Base-by-base conservation (phyloP, 2,888 invertebrate species). In the Leptinotarsa peninsularis region DNA sequence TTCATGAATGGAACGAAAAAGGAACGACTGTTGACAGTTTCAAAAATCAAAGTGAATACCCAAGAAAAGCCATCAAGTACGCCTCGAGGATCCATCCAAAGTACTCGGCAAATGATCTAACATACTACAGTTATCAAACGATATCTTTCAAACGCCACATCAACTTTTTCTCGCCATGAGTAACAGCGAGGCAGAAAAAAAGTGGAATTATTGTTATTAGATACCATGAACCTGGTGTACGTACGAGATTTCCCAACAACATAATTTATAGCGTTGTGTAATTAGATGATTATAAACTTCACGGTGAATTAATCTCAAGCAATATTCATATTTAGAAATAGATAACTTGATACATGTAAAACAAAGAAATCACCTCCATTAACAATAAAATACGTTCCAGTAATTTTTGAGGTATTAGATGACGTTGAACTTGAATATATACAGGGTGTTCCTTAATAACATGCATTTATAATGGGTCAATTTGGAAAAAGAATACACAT, bases 151-250 rank as follows among this genome's bases (percentile, higher is more conserved):
- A 33, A 7, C 4, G 33, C 56, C 69, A 54, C 18, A 17, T 33
- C 14, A n/a, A 27, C 56, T n/a, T 54, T 69, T 54, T 21, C 33
- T 10, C 52, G 52, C n/a, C 5, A 52, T 33, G 52, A 21, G 10
- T 21, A 27, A 68, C 17, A 7, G n/a, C n/a, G 14, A 23, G 52
- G 67, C 7, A 66, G 33, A 33, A 33, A 21, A 66, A 17, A n/a
- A 49, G 21, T 50, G 13, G 13, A 43, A 56, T 54, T 56, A 69
- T 69, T 54, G 33, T 69, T 43, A 69, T 69, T 69, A 68, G 50
- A 23, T 13, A 21, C 21, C 50, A 68, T 54, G 15, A 67, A 49
- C 50, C 58, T 23, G 15, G 58, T 58, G 58, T 58, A 23, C 58
- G 23, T 23, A 54, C 49, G 15, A 54, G 43, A 58, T 70, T 70